Conservation (phyloP, 2,113 vertebrate genomes). For the Hucho hucho region DNA sequence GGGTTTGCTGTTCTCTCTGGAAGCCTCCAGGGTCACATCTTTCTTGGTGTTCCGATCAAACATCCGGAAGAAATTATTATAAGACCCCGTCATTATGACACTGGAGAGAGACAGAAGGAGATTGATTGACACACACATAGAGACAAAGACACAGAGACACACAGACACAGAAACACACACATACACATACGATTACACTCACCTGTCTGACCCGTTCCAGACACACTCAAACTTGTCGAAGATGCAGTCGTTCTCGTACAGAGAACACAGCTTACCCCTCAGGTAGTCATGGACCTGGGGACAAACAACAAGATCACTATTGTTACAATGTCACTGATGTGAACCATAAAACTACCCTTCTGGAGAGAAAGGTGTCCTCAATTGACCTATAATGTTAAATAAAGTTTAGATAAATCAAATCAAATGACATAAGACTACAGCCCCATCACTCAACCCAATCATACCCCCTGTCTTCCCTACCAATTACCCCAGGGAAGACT, state of each 20-base stretch:
- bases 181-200: slow-evolving; percentile 33
- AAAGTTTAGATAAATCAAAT: no score
- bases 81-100: slow-evolving; percentile 96
- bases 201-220: slow-evolving; percentile 98
- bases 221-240: slow-evolving; percentile 99
- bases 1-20: slow-evolving; percentile 95
- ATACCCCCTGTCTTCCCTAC: no score
- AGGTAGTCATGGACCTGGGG: slow-evolving; percentile 92
- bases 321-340: no score
- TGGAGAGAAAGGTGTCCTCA: no score
- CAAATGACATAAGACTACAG: no score
- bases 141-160: background rate
- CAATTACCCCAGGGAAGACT: no score
- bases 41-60: slow-evolving; percentile 96
- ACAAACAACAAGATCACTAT: background rate
- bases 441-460: no score
- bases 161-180: background rate
- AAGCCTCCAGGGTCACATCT: slow-evolving; percentile 92
- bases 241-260: slow-evolving; percentile 98
- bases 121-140: background rate
- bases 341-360: no score
- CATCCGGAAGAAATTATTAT: slow-evolving; percentile 98
- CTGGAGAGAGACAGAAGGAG: slow-evolving; percentile 57
- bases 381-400: no score
- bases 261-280: slow-evolving; percentile 91